Evolutionary conservation across 2,888 invertebrate species (phyloP).

Genomic region (Meteorus cinctellus): DNA sequence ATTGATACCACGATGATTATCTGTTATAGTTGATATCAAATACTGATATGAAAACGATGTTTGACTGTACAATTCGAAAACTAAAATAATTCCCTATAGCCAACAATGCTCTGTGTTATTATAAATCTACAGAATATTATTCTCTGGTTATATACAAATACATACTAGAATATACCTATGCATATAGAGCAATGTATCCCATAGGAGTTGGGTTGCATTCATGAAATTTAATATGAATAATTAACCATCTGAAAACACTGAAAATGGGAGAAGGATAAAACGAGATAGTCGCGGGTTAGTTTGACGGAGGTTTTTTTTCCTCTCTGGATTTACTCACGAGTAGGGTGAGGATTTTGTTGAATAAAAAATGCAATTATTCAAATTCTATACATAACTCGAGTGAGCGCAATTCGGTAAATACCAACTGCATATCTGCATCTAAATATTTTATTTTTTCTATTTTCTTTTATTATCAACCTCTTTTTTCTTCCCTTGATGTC

Average conservation of each 20-base stretch:
- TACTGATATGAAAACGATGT: background rate
- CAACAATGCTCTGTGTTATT: conserved; percentile 1
- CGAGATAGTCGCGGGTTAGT: background rate
- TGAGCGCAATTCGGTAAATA: background rate
- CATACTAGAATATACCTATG: background rate
- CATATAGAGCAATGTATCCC: background rate
- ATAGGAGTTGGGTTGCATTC: background rate
- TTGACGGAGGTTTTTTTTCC: conserved; percentile 1
- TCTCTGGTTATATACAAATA: background rate
- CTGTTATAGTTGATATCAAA: background rate
- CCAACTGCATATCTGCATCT: background rate
- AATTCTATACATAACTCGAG: conserved; percentile 31
- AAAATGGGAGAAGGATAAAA: conserved; percentile 10
- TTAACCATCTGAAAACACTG: conserved; percentile 28
- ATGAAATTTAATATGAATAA: conserved; percentile 33
- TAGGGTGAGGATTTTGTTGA: conserved; percentile 29
- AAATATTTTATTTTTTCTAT: background rate
- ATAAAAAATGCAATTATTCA: conserved; percentile 38
- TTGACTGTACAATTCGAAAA: background rate
- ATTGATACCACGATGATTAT: background rate
- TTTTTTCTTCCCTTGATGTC: background rate
- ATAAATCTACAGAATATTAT: conserved; percentile 11
- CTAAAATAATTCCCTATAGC: conserved; percentile 2
- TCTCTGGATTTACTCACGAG: conserved; percentile 15
- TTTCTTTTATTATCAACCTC: background rate